Evolutionary conservation across 2,113 vertebrate genomes (phyloP).

Genomic region (Stigmatopora argus): DNA sequence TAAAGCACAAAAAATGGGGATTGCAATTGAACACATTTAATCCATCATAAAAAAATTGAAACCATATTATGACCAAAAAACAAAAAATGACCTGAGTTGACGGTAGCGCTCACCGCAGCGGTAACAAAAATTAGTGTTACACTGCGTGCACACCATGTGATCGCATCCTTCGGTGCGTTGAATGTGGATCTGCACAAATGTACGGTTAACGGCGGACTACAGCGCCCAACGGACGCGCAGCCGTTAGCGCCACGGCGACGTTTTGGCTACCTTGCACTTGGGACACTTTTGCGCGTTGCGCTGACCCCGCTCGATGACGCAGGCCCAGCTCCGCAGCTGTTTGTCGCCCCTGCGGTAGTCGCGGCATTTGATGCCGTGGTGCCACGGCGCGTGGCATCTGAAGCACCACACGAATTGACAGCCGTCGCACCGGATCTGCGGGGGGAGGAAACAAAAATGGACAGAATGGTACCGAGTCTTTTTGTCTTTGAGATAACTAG

Average conservation of each 20-base stretch:
- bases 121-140: constrained; percentile 98
- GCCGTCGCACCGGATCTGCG: constrained; percentile 86
- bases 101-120: constrained; percentile 94
- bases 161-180: constrained; percentile 97
- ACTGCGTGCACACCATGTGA: constrained; percentile 96
- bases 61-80: too few species aligned
- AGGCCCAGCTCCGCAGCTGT: constrained; percentile 90
- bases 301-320: constrained; percentile 92
- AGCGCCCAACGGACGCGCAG: neutral
- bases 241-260: neutral
- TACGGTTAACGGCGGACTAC: too few species aligned
- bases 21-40: too few species aligned
- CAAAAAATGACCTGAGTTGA: constrained; percentile 74
- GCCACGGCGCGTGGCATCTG: constrained; percentile 97
- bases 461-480: too few species aligned
- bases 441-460: neutral
- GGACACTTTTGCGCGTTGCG: constrained; percentile 98
- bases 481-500: too few species aligned
- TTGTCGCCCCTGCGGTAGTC: constrained; percentile 97
- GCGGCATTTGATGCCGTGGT: constrained; percentile 91
- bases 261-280: constrained; percentile 82
- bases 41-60: too few species aligned
- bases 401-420: constrained; percentile 99
- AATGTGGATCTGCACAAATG: constrained; percentile 83
- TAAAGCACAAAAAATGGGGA: constrained; percentile 7